Evolutionary conservation across 2,113 vertebrate genomes (phyloP), one percentile per base, ranked within the genome.

Genomic region (Pterocles gutturalis): DNA sequence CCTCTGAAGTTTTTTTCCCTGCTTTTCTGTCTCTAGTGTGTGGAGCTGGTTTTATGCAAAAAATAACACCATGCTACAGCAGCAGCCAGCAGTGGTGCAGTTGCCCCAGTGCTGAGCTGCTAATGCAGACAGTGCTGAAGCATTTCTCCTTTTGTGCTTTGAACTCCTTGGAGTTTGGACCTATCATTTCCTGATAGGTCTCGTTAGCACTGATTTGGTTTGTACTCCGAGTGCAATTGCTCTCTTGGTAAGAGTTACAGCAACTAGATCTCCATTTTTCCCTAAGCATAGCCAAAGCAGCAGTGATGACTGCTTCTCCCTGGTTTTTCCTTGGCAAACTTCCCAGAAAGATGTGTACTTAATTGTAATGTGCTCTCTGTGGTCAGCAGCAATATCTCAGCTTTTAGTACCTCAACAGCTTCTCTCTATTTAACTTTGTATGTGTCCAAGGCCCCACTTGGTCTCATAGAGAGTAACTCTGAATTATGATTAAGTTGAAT

Each of bases 301-400:
- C 51, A 72, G n/a, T 73, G 71, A 78, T 3, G 29, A 76, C 26
- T 8, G 20, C 45, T 22, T 79, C 55, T 92, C 41, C 36, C 69
- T 89, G 61, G 0, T 25, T 89, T 92, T 89, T 19, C 11, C 45
- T 89, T 95, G 94, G 93, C 94, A 95, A 41, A 49, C 46, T 89
- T 94, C 91, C 91, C 89, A 91, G 92, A 87, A 92, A 83, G 65
- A 92, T 66, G 31, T 58, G 65, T 75, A 46, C 66, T 92, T 91
- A 87, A 84, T 84, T 94, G 64, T 89, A 81, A 81, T 93, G 89
- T 84, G 57, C 57, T 46, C 65, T 82, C 69, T 82, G 77, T 60
- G 89, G 69, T 95, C 83, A 89, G 80, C 80, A 85, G 81, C 91
- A 85, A 31, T 82, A 87, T 45, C 73, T 75, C 70, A 85, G 65